Evolutionary conservation across 2,888 invertebrate genomes (phyloP), one percentile per base, ranked within the genome.

Genomic region (Synanthedon andrenaeformis): DNA sequence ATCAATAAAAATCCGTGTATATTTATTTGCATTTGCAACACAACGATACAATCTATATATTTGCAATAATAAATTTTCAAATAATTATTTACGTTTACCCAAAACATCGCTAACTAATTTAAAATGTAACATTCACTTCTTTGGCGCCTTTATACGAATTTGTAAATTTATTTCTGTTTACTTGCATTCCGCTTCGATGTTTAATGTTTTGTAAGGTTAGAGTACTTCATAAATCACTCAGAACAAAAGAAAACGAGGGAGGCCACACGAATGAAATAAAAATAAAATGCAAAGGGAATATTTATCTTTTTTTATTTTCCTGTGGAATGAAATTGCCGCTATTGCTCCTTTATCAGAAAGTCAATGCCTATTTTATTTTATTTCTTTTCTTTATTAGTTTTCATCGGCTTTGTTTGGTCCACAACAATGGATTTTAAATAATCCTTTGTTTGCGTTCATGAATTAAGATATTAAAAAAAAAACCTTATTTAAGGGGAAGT

Each of bases 271-370:
- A 49, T 49, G 53, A 57, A 55, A 55, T 54, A 57, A 61, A 59
- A 71, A 70, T 67, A 70, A 72, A 72, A 72, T 69, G 66, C 69
- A 67, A 70, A 72, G 64, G 62, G 62, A 64, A 63, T 64, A 65
- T 66, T 66, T 67, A 67, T 69, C 65, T 67, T 68, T 68, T 66
- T 65, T 64, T 58, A 61, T 66, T 59, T 63, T 59, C 58, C 57
- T 57, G 59, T 56, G 58, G 60, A 58, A 59, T 58, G 57, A 64
- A 67, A 73, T 66, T 66, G 67, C 66, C 62, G 58, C 62, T 65
- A 61, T 67, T 63, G 64, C 66, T 67, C 62, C 64, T 65, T 67
- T 67, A 60, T 67, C 66, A 61, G 66, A 59, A 71, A 72, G 70
- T 64, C 74, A 65, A 66, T 65, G 64, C 59, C 63, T 66, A 62